A percentile compares a stretch with the other conserved stretches of the same genome.
These are phyloP conservation scores for Sinocyclocheilus maitianheensis DNA, from an alignment of 2,113 vertebrate species.

Conservation along the genomic window DNA sequence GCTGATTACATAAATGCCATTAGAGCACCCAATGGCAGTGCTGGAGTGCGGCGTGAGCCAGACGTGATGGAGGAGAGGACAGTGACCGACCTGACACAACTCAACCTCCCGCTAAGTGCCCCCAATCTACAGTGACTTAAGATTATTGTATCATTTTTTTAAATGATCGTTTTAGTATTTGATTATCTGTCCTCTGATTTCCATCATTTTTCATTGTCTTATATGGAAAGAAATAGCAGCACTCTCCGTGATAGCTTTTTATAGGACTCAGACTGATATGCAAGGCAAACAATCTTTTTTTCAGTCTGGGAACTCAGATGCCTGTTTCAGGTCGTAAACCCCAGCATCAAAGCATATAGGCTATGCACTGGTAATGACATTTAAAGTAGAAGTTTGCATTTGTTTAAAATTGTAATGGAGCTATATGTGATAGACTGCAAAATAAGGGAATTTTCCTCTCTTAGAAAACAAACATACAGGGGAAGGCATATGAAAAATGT, in stretches of 20 bases:
- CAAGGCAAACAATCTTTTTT: background rate
- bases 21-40: slow-evolving; percentile 45
- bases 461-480: background rate
- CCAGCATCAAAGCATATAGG: background rate
- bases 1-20: slow-evolving; percentile 53
- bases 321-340: background rate
- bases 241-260: slow-evolving; percentile 23
- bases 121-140: slow-evolving; percentile 24
- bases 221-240: slow-evolving; percentile 4
- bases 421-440: background rate
- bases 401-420: background rate
- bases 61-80: slow-evolving; percentile 26
- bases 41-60: slow-evolving; percentile 23
- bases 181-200: slow-evolving; percentile 42
- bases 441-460: background rate
- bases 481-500: background rate
- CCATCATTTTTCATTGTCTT: slow-evolving; percentile 45
- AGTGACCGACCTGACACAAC: slow-evolving; percentile 57
- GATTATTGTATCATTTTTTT: slow-evolving; percentile 41
- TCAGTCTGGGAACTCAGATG: background rate
- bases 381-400: slow-evolving; percentile 12
- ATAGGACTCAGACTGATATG: background rate
- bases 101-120: slow-evolving; percentile 43
- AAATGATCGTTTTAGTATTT: slow-evolving; percentile 41
- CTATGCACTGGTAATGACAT: background rate